Evolutionary conservation across 2,797 vertebrate genomes (phyloP), one percentile per base, ranked within the genome.

Genomic region (Anguilla marmorata): DNA sequence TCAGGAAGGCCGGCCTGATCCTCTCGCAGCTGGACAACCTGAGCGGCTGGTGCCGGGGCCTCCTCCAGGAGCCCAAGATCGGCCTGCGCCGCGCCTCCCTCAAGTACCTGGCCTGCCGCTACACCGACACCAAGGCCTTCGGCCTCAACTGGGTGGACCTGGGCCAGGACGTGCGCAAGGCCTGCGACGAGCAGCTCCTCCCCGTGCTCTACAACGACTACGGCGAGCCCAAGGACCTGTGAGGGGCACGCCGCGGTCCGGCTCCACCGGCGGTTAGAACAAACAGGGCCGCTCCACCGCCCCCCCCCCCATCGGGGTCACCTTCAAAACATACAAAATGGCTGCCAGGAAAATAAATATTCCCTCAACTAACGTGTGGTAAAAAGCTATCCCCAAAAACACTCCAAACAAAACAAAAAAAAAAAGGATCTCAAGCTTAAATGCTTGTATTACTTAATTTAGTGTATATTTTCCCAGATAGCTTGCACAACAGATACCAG

Each of bases 201-300:
- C 96, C 96, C 0, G 96, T 99, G 91, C 97, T 98, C 91, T 99
- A 99, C 93, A 99, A 99, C 16, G 98, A 99, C 94, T 99, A 99
- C 27, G 98, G 98, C 48, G 98, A 99, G 93, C 95, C 96, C 86
- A 98, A 98, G 91, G 98, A 99, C 91, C 94, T 96, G 88, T 97
- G 89, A 94, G 89, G n/a, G 6, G 85, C 83, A 41, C 56, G 48
- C 16, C 9, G 16, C n/a, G 14, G 37, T 37, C 30, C 5, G 12
- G 27, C 85, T 87, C 56, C 60, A 87, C 24, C 58, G 54, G 14
- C 27, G 30, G 33, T 79, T 21, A 58, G 83, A 82, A 89, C 82
- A 63, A 74, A 85, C 56, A 60, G 72, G 85, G 41, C 41, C 41
- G 3, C 41, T 5, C 41, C 41, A 4, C 41, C 41, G 0, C 3